Evolutionary conservation across 2,113 vertebrate genomes (phyloP), one percentile per base, ranked within the genome.

Genomic region (Turdus rufiventris): DNA sequence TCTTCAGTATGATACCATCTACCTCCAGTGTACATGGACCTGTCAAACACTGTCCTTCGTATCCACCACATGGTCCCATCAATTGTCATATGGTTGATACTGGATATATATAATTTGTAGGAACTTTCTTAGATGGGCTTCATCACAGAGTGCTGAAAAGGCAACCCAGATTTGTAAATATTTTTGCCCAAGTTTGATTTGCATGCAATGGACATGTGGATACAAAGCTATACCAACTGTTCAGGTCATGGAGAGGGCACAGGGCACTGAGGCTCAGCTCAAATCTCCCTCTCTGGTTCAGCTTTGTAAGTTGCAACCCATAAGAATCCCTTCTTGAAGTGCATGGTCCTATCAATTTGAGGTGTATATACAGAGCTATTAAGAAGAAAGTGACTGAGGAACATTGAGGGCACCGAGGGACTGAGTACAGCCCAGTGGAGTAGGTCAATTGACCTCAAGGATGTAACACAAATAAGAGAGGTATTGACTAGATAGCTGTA

Each of bases 361-460:
- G 75, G 29, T 47, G 36, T 6, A 48, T 20, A 6, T 40, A 43
- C 9, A 65, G 45, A 87, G 4, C 13, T 70, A 25, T 14, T n/a
- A 65, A 83, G 33, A 76, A 79, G 62, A 38, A 89, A n/a, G 10
- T 57, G 43, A 8, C 34, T 45, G 33, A 58, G 33, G 8, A 15
- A 7, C 0, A 0, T 61, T 40, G 43, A 58, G 9, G 34, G 14
- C 7, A n/a, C 18, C 28, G 53, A 40, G 23, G 9, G 29, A 40
- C 15, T 40, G 28, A 77, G 48, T 34, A 58, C 2, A 78, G 14
- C 17, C 11, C 28, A 29, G 25, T n/a, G 24, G 28, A 75, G 9
- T 18, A 38, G 36, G 26, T 78, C 5, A 2, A 21, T 26, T 63
- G n/a, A 67, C 61, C 34, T 62, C 47, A 85, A 71, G 25, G 33